Base-by-base conservation (phyloP, 2,888 invertebrate genomes). In the Calliphora vomitoria region DNA sequence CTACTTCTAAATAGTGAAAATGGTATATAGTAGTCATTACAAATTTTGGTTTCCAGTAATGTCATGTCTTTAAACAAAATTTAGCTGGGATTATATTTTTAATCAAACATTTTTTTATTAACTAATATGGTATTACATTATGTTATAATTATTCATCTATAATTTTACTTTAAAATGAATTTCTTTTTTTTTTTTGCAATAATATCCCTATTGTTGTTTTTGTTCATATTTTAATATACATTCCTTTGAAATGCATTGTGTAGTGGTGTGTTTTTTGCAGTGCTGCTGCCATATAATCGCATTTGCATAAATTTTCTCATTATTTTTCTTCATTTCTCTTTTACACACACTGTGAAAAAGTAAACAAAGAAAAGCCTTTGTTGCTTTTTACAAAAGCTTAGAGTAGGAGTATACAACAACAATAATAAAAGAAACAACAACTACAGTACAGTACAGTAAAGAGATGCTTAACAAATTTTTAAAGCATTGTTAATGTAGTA, bases 271-370 rank as follows among this genome's bases (percentile, higher is more conserved):
- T 66, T 15, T 66, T 15, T 38, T 15, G n/a, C 4, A 62, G 50
- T 47, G 62, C 20, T 50, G 60, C 60, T 44, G 60, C 76, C 55
- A 55, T 75, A 78, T 84, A 82, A 87, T 82, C 81, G 82, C 85
- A 85, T 87, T 87, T 85, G 64, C 85, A 87, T 85, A 85, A 75
- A 87, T 69, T 82, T 85, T 78, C 78, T 82, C 64, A 82, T 85
- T 85, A 68, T 87, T 81, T 76, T 81, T 58, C 11, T 31, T 62
- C 35, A 5, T 47, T 80, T 75, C 69, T 85, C 35, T 47, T 75
- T 85, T 62, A 47, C 60, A 62, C 58, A 5, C 4, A 13, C 13
- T 5, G 53, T 31, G 41, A 64, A n/a, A 47, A 69, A 50, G 25
- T 62, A 53, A 31, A 15, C 53, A 64, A 68, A 41, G 18, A 64